These are phyloP conservation scores for Drosophila crucigera DNA, from an alignment of 2,888 invertebrate species.

Conservation along the genomic window DNA sequence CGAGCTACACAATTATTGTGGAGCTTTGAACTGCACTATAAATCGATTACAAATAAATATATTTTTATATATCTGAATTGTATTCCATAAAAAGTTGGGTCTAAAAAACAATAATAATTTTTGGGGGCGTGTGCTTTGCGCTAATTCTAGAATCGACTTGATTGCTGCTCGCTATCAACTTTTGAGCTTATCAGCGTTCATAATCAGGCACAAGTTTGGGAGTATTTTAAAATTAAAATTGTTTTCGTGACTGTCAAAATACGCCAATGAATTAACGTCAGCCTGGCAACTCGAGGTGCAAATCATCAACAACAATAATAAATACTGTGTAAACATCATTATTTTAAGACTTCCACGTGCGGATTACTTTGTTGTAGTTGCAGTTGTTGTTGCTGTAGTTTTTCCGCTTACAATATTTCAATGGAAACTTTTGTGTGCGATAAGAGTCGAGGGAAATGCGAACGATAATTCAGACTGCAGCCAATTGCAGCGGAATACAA, in stretches of 20 bases:
- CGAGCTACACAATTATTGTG: constrained; percentile 29
- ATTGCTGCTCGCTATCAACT: constrained; percentile 31
- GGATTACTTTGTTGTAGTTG: neutral
- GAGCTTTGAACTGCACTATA: constrained; percentile 44
- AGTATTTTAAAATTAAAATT: constrained; percentile 7
- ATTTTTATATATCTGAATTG: neutral
- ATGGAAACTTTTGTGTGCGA: constrained; percentile 1
- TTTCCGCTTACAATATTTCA: neutral
- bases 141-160: constrained; percentile 1
- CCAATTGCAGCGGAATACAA: neutral
- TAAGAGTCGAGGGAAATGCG: neutral
- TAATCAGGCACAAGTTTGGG: constrained; percentile 34
- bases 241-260: constrained; percentile 54
- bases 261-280: constrained; percentile 50
- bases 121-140: constrained; percentile 33
- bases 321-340: neutral
- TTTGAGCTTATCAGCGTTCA: constrained; percentile 20
- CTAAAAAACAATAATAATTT: constrained; percentile 1
- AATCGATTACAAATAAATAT: neutral
- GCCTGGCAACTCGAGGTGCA: neutral
- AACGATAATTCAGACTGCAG: neutral
- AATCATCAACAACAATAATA: constrained; percentile 1
- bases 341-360: neutral
- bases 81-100: constrained; percentile 8
- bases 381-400: neutral